A percentile compares a stretch with the other conserved stretches of the same genome.
These are phyloP conservation scores for Acromyrmex echinatior DNA, from an alignment of 1,140 invertebrate genomes.

Conservation along the genomic window DNA sequence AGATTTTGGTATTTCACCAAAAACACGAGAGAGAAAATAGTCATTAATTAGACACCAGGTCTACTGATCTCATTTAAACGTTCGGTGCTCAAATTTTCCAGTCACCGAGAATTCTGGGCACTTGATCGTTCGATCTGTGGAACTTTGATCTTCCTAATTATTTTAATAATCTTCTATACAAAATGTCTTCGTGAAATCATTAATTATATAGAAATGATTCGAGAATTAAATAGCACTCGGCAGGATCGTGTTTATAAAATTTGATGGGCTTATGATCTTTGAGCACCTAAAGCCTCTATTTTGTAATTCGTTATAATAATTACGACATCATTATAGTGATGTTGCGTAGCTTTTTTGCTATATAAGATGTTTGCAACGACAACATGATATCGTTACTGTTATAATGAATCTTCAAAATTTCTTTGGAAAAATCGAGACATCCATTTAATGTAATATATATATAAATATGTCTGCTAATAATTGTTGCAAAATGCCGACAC, in stretches of 20 bases:
- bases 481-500: conserved; percentile 86
- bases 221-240: not conserved
- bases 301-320: too few species aligned
- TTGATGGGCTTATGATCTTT: too few species aligned
- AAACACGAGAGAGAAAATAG: not conserved
- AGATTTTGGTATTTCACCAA: not conserved
- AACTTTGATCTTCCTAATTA: not conserved
- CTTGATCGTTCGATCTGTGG: not conserved
- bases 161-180: not conserved
- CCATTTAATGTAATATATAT: conserved; percentile 71
- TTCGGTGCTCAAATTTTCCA: not conserved
- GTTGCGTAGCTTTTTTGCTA: too few species aligned
- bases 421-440: conserved; percentile 2
- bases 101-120: not conserved
- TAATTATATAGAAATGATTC: not conserved
- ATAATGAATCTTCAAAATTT: not conserved
- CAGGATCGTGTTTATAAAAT: too few species aligned
- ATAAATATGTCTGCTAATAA: conserved; percentile 87
- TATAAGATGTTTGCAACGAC: too few species aligned
- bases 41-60: not conserved
- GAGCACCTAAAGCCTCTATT: too few species aligned
- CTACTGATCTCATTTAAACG: not conserved
- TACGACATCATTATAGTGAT: too few species aligned
- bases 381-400: too few species aligned
- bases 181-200: not conserved